Conservation (phyloP, 2,888 invertebrate genomes). For the Macropis europaea region DNA sequence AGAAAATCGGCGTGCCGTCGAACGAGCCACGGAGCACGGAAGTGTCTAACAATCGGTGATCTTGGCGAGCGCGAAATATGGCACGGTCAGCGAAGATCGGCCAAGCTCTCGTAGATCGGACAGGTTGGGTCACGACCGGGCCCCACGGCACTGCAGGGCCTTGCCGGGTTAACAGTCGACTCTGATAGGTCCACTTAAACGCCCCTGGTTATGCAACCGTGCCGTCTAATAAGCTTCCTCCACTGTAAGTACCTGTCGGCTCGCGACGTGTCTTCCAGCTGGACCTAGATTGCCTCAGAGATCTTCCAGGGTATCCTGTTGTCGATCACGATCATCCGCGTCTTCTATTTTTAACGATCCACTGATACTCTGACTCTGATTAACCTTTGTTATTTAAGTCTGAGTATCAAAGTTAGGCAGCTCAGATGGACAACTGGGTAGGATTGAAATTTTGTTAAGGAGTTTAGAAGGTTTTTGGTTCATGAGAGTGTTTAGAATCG, state of each 20-base stretch:
- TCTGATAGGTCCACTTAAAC: slow-evolving; percentile 66
- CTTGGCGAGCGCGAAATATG: slow-evolving; percentile 67
- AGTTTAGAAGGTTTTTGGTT: too few relatives aligned
- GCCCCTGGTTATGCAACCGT: slow-evolving; percentile 66
- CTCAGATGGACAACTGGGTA: too few relatives aligned
- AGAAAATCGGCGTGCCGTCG: slow-evolving; percentile 22
- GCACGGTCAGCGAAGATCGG: slow-evolving; percentile 58
- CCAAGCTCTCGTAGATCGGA: slow-evolving; percentile 66
- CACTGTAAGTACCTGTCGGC: slow-evolving; percentile 61
- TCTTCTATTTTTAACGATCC: background rate
- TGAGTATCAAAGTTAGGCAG: too few relatives aligned
- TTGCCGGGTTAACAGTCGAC: slow-evolving; percentile 62
- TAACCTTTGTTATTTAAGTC: too few relatives aligned
- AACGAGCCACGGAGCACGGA: slow-evolving; percentile 49
- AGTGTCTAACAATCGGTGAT: slow-evolving; percentile 69
- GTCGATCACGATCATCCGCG: slow-evolving; percentile 54
- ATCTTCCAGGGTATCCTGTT: slow-evolving; percentile 33
- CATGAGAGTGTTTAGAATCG: too few relatives aligned
- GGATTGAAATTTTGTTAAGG: too few relatives aligned
- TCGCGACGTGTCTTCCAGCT: slow-evolving; percentile 51
- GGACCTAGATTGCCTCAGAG: slow-evolving; percentile 31
- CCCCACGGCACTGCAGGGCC: slow-evolving; percentile 57
- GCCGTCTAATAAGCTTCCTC: slow-evolving; percentile 65
- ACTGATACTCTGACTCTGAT: too few relatives aligned
- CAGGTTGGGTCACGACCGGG: slow-evolving; percentile 76